Percentiles rank a stretch among this genome's conserved stretches.
Evolutionary conservation across 2,888 invertebrate genomes (phyloP).

Genomic region (Aplocera efformata): DNA sequence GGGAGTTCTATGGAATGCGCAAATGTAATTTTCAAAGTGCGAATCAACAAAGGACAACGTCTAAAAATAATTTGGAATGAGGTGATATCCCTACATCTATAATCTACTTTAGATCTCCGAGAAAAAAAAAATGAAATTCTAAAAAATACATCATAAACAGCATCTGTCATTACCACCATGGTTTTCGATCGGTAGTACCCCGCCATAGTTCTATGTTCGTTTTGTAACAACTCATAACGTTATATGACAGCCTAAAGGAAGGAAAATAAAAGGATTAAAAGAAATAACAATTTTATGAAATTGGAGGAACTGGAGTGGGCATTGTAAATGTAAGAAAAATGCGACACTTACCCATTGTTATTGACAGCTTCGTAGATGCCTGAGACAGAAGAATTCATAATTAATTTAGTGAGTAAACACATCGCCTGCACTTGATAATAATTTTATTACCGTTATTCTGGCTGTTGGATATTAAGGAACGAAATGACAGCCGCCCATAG

Average conservation of each 20-base stretch:
- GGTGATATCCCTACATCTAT: too few species aligned
- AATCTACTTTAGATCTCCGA: too few species aligned
- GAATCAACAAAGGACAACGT: too few species aligned
- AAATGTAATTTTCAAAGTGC: too few species aligned
- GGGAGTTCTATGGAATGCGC: too few species aligned
- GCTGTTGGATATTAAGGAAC: too few species aligned
- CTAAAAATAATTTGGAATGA: too few species aligned
- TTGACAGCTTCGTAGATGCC: constrained; percentile 59
- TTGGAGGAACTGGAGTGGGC: constrained; percentile 1
- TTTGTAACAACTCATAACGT: constrained; percentile 57
- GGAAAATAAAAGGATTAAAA: constrained; percentile 10
- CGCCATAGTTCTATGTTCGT: constrained; percentile 62
- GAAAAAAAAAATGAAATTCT: too few species aligned
- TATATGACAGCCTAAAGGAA: constrained; percentile 50
- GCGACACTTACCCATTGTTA: constrained; percentile 54
- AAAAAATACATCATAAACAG: constrained; percentile 9
- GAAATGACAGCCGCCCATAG: too few species aligned
- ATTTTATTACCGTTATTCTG: too few species aligned
- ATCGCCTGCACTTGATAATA: too few species aligned
- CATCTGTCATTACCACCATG: constrained; percentile 61
- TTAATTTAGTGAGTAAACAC: too few species aligned
- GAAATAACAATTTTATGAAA: constrained; percentile 9
- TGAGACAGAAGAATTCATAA: constrained; percentile 36
- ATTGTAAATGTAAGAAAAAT: constrained; percentile 3
- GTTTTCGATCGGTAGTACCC: constrained; percentile 40